Base-by-base conservation (phyloP, 2,113 vertebrate species). In the Rhinichthys klamathensis region DNA sequence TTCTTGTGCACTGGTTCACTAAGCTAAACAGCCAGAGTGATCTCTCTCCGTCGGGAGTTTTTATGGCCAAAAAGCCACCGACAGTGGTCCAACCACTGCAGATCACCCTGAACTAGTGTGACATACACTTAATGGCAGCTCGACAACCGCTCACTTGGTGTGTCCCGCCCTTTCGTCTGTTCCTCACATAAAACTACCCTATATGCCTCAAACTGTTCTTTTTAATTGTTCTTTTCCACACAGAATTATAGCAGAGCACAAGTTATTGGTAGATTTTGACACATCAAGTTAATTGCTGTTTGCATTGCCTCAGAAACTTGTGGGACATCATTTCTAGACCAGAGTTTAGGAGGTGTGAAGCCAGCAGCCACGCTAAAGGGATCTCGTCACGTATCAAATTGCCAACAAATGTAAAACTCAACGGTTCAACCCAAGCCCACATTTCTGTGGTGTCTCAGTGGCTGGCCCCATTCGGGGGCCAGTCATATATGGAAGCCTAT, bases 331-430 rank as follows among this genome's bases (percentile, higher is more conserved):
- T 92, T 90, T 92, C 93, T 93, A 92, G 90, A 88, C 89, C 58
- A 7, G 4, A 16, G 74, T 78, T 86, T 73, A 80, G 54, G 84
- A 91, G 84, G 91, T 92, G 91, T 92, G 90, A 93, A 93, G 87
- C 89, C 82, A 65, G 83, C 60, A 61, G 49, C 44, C 61, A 7
- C 86, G 83, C 74, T 67, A 84, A 87, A 86, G 60, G 32, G 77
- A 82, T 77, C 67, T 72, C 32, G 85, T 85, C 76, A 70, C 80
- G 85, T 90, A 87, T 93, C 91, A 88, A 90, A 91, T 91, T 86
- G 75, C 89, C 83, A 89, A 90, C 91, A 70, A 93, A 91, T 89
- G 86, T 94, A 94, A 95, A 95, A 90, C 86, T 89, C 70, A 88
- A 90, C 90, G 86, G 85, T 83, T 83, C 58, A 65, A 27, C 54